These are phyloP conservation scores for western clawed frog (Xenopus tropicalis) DNA, from an alignment of 2,113 vertebrate genomes.

Conservation along the genomic window UCB_Xtro_10.0 CM004447.2:105430501-105431000, in stretches of 20 bases:
- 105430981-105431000: constrained; percentile 58
- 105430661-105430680: constrained; percentile 63
- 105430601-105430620: constrained; percentile 47
- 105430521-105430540: constrained; percentile 33
- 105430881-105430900: constrained; percentile 64
- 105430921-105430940: constrained; percentile 57
- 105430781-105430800: constrained; percentile 45
- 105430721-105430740: constrained; percentile 65
- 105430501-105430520: constrained; percentile 55
- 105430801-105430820: neutral
- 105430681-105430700: constrained; percentile 61
- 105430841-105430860: constrained; percentile 67
- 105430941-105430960: constrained; percentile 60
- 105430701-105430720: constrained; percentile 61
- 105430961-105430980: constrained; percentile 49
- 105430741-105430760: constrained; percentile 52
- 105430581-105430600: constrained; percentile 53
- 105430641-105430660: constrained; percentile 52
- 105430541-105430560: constrained; percentile 12
- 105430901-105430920: constrained; percentile 56
- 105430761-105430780: constrained; percentile 60
- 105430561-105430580: constrained; percentile 47
- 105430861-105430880: constrained; percentile 59
- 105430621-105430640: constrained; percentile 53
- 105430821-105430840: constrained; percentile 48